Conservation (phyloP, 2,888 invertebrate genomes). For the Strigamia transsilvanica region DNA sequence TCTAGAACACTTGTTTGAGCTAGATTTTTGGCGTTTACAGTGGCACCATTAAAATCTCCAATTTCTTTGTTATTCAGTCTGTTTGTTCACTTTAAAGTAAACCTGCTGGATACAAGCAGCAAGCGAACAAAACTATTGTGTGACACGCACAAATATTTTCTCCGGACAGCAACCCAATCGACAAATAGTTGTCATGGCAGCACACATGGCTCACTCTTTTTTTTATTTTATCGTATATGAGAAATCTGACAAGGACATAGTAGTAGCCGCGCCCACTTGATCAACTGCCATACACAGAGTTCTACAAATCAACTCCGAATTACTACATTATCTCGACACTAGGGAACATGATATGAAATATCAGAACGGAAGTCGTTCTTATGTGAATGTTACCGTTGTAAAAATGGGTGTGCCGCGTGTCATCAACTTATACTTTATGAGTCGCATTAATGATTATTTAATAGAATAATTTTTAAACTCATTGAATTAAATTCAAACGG, state of each 20-base stretch:
- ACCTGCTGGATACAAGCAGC: background rate
- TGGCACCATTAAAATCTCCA: no score
- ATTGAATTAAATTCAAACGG: background rate
- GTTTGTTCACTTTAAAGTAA: no score
- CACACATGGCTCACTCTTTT: background rate
- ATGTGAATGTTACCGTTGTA: conserved; percentile 13
- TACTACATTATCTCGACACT: conserved; percentile 30
- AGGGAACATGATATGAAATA: conserved; percentile 5
- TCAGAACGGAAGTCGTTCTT: conserved; percentile 25
- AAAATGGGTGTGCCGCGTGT: conserved; percentile 10
- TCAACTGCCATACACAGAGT: conserved; percentile 21
- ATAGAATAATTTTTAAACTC: background rate
- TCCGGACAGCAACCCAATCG: conserved; percentile 21
- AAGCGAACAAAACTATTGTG: background rate
- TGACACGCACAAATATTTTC: conserved; percentile 22
- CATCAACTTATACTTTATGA: background rate
- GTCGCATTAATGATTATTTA: background rate
- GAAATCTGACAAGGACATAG: conserved; percentile 17
- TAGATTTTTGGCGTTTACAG: no score
- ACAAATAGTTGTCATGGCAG: conserved; percentile 26
- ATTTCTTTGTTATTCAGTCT: no score
- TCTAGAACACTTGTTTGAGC: no score
- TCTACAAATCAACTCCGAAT: conserved; percentile 30
- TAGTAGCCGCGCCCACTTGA: conserved; percentile 26
- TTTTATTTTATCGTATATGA: conserved; percentile 2